These are phyloP conservation scores for Oplegnathus fasciatus DNA, from an alignment of 2,113 vertebrate species.

Conservation along the genomic window DNA sequence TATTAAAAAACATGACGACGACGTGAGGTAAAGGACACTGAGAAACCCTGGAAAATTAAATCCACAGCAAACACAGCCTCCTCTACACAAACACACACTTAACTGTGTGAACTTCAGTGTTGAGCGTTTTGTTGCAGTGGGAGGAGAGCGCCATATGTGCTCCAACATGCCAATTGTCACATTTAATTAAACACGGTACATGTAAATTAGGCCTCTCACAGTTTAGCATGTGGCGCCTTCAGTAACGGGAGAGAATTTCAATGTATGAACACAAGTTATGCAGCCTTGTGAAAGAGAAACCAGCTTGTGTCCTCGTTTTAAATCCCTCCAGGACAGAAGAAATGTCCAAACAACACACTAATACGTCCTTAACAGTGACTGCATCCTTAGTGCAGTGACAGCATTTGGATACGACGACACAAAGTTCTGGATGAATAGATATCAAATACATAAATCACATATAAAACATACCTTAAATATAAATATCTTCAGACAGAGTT, in stretches of 20 bases:
- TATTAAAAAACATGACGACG: background rate
- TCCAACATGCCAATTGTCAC: slow-evolving; percentile 8
- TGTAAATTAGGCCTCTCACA: background rate
- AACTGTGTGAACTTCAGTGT: background rate
- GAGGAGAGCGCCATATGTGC: slow-evolving; percentile 29
- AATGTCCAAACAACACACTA: background rate
- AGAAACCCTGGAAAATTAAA: too few relatives aligned
- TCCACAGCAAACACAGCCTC: too few relatives aligned
- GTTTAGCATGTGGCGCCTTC: background rate
- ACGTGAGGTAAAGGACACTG: background rate
- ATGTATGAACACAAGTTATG: background rate
- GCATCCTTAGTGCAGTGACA: background rate
- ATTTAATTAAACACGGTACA: slow-evolving; percentile 8
- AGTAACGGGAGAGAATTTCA: background rate
- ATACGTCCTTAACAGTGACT: too few relatives aligned
- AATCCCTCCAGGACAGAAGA: background rate
- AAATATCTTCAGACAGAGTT: background rate
- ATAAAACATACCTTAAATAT: background rate
- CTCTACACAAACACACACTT: background rate
- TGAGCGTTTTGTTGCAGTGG: background rate
- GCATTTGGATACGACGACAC: background rate
- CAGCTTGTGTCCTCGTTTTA: background rate
- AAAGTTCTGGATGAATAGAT: background rate
- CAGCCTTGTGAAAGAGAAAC: accelerated
- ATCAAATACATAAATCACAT: background rate